Conservation (phyloP, 2,888 invertebrate species). For the Alsophila aescularia region DNA sequence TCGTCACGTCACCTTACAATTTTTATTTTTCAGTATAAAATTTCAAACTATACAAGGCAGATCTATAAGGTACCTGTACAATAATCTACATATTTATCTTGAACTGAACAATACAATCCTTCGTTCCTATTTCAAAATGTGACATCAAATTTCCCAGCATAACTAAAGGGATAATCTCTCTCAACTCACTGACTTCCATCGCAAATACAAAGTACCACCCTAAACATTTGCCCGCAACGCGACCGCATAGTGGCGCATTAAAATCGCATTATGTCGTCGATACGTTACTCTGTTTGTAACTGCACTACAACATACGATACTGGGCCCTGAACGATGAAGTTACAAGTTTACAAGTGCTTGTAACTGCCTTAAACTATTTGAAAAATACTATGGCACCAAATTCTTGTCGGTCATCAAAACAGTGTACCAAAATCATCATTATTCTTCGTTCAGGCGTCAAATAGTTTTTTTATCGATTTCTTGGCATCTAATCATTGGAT, state of each 20-base stretch:
- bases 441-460: too few species aligned
- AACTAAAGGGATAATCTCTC: constrained; percentile 7
- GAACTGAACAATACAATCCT: too few species aligned
- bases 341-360: constrained; percentile 2
- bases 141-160: background rate
- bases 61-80: too few species aligned
- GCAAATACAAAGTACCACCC: constrained; percentile 27
- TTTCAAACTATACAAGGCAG: too few species aligned
- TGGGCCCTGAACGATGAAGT: background rate
- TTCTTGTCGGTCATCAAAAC: too few species aligned
- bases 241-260: constrained; percentile 57
- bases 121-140: constrained; percentile 20
- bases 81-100: too few species aligned
- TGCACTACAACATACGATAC: constrained; percentile 22
- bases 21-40: too few species aligned
- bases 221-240: constrained; percentile 44
- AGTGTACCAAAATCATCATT: too few species aligned
- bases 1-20: too few species aligned
- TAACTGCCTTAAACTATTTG: background rate
- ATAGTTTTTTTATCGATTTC: too few species aligned
- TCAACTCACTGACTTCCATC: background rate
- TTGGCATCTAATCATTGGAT: too few species aligned
- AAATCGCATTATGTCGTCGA: constrained; percentile 59
- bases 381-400: too few species aligned
- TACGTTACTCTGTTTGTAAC: constrained; percentile 50